phyloP scores from a whole-genome alignment of 2,113 vertebrate species.

The Vidua chalybeata region DNA sequence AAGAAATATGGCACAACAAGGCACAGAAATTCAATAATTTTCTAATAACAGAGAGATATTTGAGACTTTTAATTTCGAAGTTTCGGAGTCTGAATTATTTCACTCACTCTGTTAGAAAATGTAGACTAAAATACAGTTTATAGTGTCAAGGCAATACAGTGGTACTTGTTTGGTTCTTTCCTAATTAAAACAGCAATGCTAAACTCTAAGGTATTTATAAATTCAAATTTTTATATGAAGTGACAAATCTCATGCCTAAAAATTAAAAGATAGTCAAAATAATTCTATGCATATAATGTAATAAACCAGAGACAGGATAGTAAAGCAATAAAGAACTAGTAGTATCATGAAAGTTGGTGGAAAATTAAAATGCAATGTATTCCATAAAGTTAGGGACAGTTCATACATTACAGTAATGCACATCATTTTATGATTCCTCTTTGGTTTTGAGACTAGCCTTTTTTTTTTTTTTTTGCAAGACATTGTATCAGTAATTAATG shows the following conservation, averaged over 20 bases:
- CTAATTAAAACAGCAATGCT: not conserved
- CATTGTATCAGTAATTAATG: not conserved
- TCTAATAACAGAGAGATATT: constrained; percentile 57
- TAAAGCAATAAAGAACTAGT: not conserved
- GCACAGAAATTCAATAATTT: constrained; percentile 68
- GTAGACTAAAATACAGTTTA: not conserved
- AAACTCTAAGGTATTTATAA: not conserved
- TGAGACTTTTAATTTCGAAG: constrained; percentile 62
- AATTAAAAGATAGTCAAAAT: not conserved
- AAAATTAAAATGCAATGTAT: not conserved
- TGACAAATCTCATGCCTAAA: not conserved
- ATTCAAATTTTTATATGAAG: not conserved
- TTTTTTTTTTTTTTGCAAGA: not conserved
- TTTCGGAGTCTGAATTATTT: constrained; percentile 45
- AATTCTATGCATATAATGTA: not conserved
- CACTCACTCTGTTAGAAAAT: not conserved
- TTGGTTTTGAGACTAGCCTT: not conserved
- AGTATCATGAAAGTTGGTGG: not conserved
- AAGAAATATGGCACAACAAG: constrained; percentile 60
- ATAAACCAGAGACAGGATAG: not conserved
- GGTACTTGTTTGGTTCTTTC: not conserved
- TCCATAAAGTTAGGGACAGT: not conserved
- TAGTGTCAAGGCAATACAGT: not conserved
- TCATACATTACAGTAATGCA: not conserved
- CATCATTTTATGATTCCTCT: not conserved